These are phyloP conservation scores for Drosophila mojavensis DNA, from an alignment of 1,140 invertebrate genomes.

Conservation along the genomic window DNA sequence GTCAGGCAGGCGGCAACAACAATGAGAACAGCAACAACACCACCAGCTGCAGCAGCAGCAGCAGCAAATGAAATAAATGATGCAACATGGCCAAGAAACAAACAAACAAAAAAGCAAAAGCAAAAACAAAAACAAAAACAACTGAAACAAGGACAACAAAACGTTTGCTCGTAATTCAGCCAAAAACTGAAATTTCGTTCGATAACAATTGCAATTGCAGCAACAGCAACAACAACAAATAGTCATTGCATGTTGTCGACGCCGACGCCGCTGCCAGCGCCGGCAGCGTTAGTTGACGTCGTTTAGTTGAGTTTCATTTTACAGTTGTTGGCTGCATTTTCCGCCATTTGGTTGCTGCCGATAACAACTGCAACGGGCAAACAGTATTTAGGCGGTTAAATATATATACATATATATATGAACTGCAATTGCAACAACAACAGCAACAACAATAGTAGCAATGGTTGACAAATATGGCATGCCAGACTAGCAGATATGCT, in stretches of 20 bases:
- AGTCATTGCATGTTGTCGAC: constrained; percentile 9
- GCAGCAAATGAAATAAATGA: constrained; percentile 11
- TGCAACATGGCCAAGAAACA: constrained; percentile 11
- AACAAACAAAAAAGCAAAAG: no score
- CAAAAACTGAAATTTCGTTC: constrained; percentile 29
- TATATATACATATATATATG: constrained; percentile 70
- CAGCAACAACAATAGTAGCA: constrained; percentile 23
- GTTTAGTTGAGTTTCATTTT: constrained; percentile 28
- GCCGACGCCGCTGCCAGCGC: neutral
- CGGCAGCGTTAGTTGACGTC: constrained; percentile 10
- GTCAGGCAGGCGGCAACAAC: constrained; percentile 2
- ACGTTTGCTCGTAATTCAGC: constrained; percentile 24
- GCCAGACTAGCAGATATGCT: neutral
- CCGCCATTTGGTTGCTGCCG: constrained; percentile 72
- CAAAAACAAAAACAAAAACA: constrained; percentile 9
- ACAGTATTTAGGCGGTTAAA: constrained; percentile 76
- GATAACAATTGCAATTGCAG: constrained; percentile 28
- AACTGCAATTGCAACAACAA: constrained; percentile 54
- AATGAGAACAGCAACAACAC: no score
- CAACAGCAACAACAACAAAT: constrained; percentile 2
- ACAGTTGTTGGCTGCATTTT: constrained; percentile 61
- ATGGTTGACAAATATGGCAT: neutral
- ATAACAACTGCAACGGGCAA: constrained; percentile 70
- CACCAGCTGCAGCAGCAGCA: neutral
- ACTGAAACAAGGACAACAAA: constrained; percentile 19